Percentiles rank a stretch among this genome's conserved stretches.
phyloP scores from a whole-genome alignment of 2,888 invertebrate genomes.

The Ernsta delagoae region DNA sequence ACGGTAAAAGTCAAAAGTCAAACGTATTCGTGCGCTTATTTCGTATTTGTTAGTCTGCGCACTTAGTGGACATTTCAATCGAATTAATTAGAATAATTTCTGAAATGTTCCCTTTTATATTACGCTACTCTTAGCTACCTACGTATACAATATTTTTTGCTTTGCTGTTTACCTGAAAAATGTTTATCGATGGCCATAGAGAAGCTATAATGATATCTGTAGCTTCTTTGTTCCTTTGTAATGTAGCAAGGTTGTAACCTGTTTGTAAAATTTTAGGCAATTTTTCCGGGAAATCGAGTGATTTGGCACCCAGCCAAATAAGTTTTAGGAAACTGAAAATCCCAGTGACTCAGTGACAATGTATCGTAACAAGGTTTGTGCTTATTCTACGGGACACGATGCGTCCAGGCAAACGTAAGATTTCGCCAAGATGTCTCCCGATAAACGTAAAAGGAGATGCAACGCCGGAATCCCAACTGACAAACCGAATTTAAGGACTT shows the following conservation, averaged over 20 bases:
- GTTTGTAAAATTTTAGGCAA: constrained; percentile 33
- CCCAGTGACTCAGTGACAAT: constrained; percentile 62
- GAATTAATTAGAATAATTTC: constrained; percentile 29
- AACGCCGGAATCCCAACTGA: constrained; percentile 45
- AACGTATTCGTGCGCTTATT: constrained; percentile 39
- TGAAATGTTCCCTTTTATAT: constrained; percentile 16
- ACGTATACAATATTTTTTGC: background rate
- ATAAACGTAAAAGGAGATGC: constrained; percentile 74
- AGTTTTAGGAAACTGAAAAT: constrained; percentile 43
- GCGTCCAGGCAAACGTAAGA: constrained; percentile 58
- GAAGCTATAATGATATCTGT: background rate
- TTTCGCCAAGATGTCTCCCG: constrained; percentile 69
- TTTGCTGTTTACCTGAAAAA: constrained; percentile 4
- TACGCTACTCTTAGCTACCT: constrained; percentile 2
- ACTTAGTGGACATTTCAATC: constrained; percentile 19
- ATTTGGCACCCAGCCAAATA: constrained; percentile 52
- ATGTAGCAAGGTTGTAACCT: constrained; percentile 16
- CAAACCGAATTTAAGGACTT: constrained; percentile 52
- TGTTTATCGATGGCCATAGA: constrained; percentile 25
- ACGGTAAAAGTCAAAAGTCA: constrained; percentile 45
- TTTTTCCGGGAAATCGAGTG: constrained; percentile 41
- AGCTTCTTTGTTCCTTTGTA: constrained; percentile 26
- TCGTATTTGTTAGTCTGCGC: constrained; percentile 24
- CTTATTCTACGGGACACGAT: constrained; percentile 37
- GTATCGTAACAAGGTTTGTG: constrained; percentile 52